Base-by-base conservation (phyloP, 2,797 vertebrate genomes). In the Tragopan temminckii region DNA sequence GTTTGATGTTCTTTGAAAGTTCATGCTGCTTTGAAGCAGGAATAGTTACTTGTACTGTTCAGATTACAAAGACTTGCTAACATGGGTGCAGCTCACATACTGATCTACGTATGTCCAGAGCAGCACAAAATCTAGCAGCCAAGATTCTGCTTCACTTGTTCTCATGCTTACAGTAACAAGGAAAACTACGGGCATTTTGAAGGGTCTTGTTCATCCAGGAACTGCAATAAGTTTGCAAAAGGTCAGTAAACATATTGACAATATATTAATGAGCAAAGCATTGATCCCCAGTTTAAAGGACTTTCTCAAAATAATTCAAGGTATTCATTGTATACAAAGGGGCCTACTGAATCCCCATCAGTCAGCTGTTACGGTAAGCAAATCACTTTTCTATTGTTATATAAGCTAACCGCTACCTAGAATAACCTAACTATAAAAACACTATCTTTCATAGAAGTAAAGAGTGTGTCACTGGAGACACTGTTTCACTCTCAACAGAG, bases 1-100 rank as follows among this genome's bases (percentile, higher is more conserved):
- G 70, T 80, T 78, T 75, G 88, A 90, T 83, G 33, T 57, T 90
- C 81, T 96, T 96, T 92, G 93, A 92, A 81, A 62, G 81, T 81
- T 80, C 69, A 82, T 48, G 48, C 7, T 80, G 59, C 63, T 90
- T 95, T 66, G 90, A 89, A 95, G 55, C 66, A 90, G 86, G 79
- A 89, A 61, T 10, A 55, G 66, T 74, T 55, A 38, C 29, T 69
- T 59, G 13, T 19, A 33, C 23, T 76, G 23, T 50, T 77, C 64
- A 80, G 35, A 82, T 80, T 76, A 91, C 82, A 82, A 89, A 95
- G 80, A 42, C 69, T 46, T 76, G 48, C 9, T 68, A 90, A 79
- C 33, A 85, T 75, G 35, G 71, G 58, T 29, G 19, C 55, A 90
- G n/a, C 15, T 85, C 58, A 48, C 11, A 17, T 38, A 36, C 19